phyloP scores from a whole-genome alignment of 2,888 invertebrate genomes.

The Tenthredo mesomela region DNA sequence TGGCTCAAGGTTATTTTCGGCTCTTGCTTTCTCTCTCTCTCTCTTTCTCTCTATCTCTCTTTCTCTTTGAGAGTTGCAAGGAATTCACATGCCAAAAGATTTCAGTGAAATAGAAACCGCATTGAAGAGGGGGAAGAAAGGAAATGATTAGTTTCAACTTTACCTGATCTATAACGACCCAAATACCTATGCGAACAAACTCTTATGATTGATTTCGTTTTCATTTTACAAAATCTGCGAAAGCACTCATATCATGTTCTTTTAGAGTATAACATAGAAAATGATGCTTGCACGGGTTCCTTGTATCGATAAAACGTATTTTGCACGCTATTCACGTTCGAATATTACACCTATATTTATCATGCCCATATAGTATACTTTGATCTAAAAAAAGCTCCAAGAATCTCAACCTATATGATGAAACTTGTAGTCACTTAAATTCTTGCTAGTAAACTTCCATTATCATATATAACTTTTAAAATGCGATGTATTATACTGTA shows the following conservation, averaged over 20 bases:
- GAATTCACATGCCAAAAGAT: conserved; percentile 28
- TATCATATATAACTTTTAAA: neutral
- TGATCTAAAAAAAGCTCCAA: neutral
- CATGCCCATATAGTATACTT: neutral
- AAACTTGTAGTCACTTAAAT: neutral
- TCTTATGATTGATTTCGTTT: neutral
- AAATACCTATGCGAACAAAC: neutral
- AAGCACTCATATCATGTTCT: neutral
- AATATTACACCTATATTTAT: too few relatives aligned
- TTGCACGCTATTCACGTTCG: neutral
- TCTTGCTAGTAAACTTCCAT: neutral
- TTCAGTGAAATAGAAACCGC: neutral
- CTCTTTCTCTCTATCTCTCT: neutral
- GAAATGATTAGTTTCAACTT: conserved; percentile 36
- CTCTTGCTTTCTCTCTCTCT: neutral
- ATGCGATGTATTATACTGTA: neutral
- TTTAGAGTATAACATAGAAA: too few relatives aligned
- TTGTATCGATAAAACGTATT: neutral
- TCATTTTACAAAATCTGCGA: neutral
- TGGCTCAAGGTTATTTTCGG: neutral
- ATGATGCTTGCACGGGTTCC: too few relatives aligned
- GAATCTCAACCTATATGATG: neutral
- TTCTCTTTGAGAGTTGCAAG: neutral
- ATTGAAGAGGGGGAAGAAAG: neutral
- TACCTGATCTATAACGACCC: conserved; percentile 10